Percentiles rank a stretch among this genome's conserved stretches.
Conservation (phyloP, 2,113 vertebrate genomes). For the Alligator mississippiensis region DNA sequence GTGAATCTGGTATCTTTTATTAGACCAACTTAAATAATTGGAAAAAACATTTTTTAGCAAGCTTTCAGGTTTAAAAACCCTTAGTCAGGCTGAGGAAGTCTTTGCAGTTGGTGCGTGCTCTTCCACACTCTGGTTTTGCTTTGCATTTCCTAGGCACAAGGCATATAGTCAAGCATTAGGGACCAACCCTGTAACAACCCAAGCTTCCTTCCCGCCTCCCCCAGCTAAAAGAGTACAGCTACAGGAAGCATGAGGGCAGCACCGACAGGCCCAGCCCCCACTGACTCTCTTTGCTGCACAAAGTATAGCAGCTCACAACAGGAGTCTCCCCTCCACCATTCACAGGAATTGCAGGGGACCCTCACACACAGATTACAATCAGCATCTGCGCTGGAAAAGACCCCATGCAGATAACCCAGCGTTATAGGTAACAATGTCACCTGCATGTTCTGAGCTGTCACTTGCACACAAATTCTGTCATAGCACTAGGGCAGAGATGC, state of each 20-base stretch:
- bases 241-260: neutral
- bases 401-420: neutral
- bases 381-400: neutral
- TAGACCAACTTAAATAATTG: too few relatives aligned
- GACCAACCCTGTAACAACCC: neutral
- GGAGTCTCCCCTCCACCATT: too few relatives aligned
- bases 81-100: too few relatives aligned
- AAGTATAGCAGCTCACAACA: neutral
- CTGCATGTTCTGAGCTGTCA: neutral
- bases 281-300: too few relatives aligned
- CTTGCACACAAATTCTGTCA: neutral
- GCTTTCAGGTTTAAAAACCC: too few relatives aligned
- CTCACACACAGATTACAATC: neutral
- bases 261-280: neutral
- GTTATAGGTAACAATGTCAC: too few relatives aligned
- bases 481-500: neutral
- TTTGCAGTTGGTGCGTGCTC: too few relatives aligned
- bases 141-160: too few relatives aligned
- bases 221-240: neutral
- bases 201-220: neutral
- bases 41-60: too few relatives aligned
- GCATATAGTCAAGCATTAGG: neutral
- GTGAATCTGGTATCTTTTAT: too few relatives aligned
- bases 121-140: too few relatives aligned
- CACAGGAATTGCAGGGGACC: accelerated